Percentiles rank a stretch among this genome's conserved stretches.
These are phyloP conservation scores for Edolisoma coerulescens DNA, from an alignment of 2,113 vertebrate species.

Conservation along the genomic window DNA sequence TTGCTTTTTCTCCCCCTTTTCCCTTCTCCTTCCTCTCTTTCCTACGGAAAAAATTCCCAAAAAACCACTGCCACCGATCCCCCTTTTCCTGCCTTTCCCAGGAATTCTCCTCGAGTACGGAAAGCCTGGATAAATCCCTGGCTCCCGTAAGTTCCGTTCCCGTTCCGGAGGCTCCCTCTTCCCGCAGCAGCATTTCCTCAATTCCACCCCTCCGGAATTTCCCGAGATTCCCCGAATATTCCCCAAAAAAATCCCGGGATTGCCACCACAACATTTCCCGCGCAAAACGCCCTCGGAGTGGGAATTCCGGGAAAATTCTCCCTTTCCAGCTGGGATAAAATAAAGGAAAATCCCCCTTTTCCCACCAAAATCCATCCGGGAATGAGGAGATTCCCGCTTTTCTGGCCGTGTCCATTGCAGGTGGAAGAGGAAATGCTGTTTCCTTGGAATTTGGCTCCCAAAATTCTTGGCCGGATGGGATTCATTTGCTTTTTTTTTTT, in stretches of 20 bases:
- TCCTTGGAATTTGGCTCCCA: neutral
- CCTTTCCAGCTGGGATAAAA: neutral
- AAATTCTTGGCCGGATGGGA: neutral
- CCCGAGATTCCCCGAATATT: neutral
- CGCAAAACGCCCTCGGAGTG: neutral
- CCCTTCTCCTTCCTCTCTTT: conserved; percentile 24
- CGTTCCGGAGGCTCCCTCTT: conserved; percentile 48
- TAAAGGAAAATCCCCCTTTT: neutral
- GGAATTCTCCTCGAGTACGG: conserved; percentile 88
- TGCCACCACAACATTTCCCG: fast-evolving
- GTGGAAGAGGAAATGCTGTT: conserved; percentile 66
- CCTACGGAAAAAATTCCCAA: neutral
- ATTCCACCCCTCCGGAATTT: neutral
- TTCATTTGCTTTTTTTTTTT: neutral
- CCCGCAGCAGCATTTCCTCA: conserved; percentile 75
- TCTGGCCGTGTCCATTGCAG: neutral
- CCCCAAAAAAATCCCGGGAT: neutral
- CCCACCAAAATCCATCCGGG: neutral
- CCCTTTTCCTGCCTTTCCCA: conserved; percentile 72
- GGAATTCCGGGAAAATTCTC: neutral
- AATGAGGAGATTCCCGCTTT: neutral
- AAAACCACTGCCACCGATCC: neutral
- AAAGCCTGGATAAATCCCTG: conserved; percentile 84
- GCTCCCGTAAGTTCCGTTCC: conserved; percentile 85
- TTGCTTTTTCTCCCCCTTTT: conserved; percentile 69